Percentiles rank a stretch among this genome's conserved stretches.
Evolutionary conservation across 2,888 invertebrate species (phyloP).

Genomic region (Brachynemurus nebulosus): DNA sequence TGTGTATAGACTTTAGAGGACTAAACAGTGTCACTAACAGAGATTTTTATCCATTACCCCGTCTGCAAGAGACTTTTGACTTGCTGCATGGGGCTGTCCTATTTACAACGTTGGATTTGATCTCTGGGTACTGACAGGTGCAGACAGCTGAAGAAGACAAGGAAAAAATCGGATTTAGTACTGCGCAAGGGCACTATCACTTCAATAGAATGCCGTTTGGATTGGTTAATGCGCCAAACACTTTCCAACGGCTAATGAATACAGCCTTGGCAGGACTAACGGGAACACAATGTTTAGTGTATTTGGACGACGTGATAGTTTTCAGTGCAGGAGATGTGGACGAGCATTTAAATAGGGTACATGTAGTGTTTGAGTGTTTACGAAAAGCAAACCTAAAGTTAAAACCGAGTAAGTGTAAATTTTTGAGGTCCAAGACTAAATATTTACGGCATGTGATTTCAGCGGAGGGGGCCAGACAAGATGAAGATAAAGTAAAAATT

Average conservation of each 20-base stretch:
- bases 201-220: constrained; percentile 24
- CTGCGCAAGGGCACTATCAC: constrained; percentile 21
- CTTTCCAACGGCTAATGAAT: constrained; percentile 24
- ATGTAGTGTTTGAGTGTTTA: constrained; percentile 11
- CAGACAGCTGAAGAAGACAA: constrained; percentile 19
- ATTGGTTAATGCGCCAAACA: constrained; percentile 20
- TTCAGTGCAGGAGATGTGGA: constrained; percentile 15
- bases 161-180: constrained; percentile 24
- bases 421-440: constrained; percentile 15
- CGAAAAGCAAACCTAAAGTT: constrained; percentile 14
- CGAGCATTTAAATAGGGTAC: constrained; percentile 13
- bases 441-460: constrained; percentile 17
- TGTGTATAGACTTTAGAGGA: too few relatives aligned
- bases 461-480: too few relatives aligned
- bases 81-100: too few relatives aligned
- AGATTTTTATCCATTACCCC: too few relatives aligned
- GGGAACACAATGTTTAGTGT: constrained; percentile 19
- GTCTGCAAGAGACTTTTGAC: too few relatives aligned
- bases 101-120: too few relatives aligned
- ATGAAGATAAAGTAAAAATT: too few relatives aligned
- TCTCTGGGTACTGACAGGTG: constrained; percentile 24
- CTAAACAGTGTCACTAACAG: too few relatives aligned
- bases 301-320: constrained; percentile 18
- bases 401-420: constrained; percentile 13
- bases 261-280: constrained; percentile 18